Percentiles rank a stretch among this genome's conserved stretches.
phyloP scores from a whole-genome alignment of 2,888 invertebrate genomes.

The Ferrisia virgata region DNA sequence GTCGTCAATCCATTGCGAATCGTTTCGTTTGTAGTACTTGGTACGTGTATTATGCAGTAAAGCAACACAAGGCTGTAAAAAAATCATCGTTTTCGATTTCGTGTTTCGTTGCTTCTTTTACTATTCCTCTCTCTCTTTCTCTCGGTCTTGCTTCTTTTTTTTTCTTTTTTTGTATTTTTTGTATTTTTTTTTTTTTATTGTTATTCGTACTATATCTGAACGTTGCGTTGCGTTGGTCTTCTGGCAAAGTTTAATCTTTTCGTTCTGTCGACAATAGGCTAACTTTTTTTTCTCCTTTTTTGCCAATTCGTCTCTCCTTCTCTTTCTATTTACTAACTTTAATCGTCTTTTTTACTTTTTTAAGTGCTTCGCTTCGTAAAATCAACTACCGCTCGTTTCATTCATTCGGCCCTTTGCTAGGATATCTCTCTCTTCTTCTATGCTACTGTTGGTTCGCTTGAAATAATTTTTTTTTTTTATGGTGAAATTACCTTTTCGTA shows the following conservation, averaged over 20 bases:
- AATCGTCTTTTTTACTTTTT: slow-evolving; percentile 41
- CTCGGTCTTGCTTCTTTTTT: no score
- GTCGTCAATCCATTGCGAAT: not conserved
- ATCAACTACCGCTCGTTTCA: not conserved
- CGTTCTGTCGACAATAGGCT: slow-evolving; percentile 37
- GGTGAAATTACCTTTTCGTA: slow-evolving; percentile 33
- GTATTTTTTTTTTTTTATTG: slow-evolving; percentile 29
- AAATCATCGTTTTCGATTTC: slow-evolving; percentile 38
- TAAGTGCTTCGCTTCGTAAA: slow-evolving; percentile 39
- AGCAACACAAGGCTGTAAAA: slow-evolving; percentile 3
- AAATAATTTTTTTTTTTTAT: slow-evolving; percentile 29
- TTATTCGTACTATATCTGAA: slow-evolving; percentile 25
- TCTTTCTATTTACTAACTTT: slow-evolving; percentile 32
- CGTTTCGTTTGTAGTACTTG: not conserved
- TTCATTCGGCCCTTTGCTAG: not conserved
- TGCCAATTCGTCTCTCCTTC: not conserved
- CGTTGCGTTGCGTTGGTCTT: slow-evolving; percentile 25
- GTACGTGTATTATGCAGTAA: not conserved
- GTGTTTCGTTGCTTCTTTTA: slow-evolving; percentile 12
- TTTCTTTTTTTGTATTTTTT: no score
- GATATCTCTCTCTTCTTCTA: no score
- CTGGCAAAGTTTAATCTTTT: slow-evolving; percentile 42
- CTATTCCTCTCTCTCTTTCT: not conserved
- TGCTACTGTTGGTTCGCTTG: slow-evolving; percentile 26
- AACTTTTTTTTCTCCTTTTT: slow-evolving; percentile 20